Conservation (phyloP, 1,140 invertebrate species). For the Diachasmimorpha longicaudata region DNA sequence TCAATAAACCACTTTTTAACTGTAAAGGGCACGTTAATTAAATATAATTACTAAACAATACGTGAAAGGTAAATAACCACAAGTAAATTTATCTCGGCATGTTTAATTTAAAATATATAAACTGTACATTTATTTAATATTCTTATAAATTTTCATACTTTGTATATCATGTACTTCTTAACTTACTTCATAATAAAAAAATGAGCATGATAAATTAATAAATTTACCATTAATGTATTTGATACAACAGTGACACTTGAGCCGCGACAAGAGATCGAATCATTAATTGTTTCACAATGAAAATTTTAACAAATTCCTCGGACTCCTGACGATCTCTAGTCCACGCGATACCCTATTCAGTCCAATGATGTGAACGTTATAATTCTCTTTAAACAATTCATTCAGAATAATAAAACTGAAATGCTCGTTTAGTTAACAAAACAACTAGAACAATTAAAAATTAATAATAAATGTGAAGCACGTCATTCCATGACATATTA, state of each 20-base stretch:
- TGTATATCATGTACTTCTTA: slow-evolving; percentile 3
- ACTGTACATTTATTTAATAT: slow-evolving; percentile 59
- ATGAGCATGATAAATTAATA: slow-evolving; percentile 59
- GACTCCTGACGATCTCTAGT: slow-evolving; percentile 28
- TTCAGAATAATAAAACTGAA: not conserved
- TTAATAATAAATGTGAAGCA: not conserved
- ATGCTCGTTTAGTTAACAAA: not conserved
- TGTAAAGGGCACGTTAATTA: not conserved
- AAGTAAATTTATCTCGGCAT: slow-evolving; percentile 37
- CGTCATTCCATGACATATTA: slow-evolving; percentile 9
- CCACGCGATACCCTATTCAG: slow-evolving; percentile 44
- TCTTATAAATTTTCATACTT: slow-evolving; percentile 48
- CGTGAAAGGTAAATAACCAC: not conserved
- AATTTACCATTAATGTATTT: slow-evolving; percentile 47
- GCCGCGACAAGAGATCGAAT: slow-evolving; percentile 40
- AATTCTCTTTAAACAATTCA: slow-evolving; percentile 6
- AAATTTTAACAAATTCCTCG: slow-evolving; percentile 33
- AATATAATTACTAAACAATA: not conserved
- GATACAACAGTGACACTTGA: slow-evolving; percentile 49
- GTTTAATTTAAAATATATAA: slow-evolving; percentile 66
- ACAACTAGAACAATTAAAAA: not conserved
- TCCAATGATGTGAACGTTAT: slow-evolving; percentile 39
- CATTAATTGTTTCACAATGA: slow-evolving; percentile 26
- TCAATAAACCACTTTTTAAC: too few species aligned
- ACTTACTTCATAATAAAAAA: slow-evolving; percentile 37